Conservation (phyloP, 2,113 vertebrate genomes). For the Microcebus ravelobensis region DNA sequence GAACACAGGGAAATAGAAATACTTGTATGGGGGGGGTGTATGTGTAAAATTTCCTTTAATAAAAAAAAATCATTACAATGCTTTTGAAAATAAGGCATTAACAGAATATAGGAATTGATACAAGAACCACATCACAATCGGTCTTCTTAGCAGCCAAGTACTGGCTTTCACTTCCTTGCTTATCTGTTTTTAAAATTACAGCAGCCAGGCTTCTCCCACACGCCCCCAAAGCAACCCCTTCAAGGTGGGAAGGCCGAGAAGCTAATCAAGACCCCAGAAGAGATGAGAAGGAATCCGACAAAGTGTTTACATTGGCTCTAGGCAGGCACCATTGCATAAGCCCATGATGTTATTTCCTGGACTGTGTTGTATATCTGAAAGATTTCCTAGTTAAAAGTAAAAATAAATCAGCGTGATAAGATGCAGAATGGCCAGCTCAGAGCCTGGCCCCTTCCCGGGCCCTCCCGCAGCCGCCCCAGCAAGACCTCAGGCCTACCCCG, state of each 20-base stretch:
- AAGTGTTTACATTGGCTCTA: not conserved
- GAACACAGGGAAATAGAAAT: not conserved
- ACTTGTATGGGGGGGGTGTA: not conserved
- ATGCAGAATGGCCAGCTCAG: not conserved
- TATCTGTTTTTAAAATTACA: not conserved
- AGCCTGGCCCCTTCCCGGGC: not conserved
- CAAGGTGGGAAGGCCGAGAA: not conserved
- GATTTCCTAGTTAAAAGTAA: not conserved
- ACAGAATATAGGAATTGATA: not conserved
- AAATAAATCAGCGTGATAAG: not conserved
- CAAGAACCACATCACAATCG: not conserved
- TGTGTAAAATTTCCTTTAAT: not conserved
- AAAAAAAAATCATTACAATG: not conserved
- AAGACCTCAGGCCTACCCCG: fast-evolving
- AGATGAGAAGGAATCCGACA: not conserved
- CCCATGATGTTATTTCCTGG: not conserved
- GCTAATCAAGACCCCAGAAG: not conserved
- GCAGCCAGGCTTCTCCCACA: not conserved
- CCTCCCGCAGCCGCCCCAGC: fast-evolving
- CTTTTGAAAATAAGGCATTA: not conserved
- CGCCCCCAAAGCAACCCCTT: not conserved
- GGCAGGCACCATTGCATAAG: fast-evolving
- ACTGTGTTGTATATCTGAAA: not conserved
- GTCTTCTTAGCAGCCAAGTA: not conserved
- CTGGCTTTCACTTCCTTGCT: not conserved